Percentiles rank a stretch among this genome's conserved stretches.
Conservation (phyloP, 2,888 invertebrate genomes). For the Caenorhabditis japonica region DNA sequence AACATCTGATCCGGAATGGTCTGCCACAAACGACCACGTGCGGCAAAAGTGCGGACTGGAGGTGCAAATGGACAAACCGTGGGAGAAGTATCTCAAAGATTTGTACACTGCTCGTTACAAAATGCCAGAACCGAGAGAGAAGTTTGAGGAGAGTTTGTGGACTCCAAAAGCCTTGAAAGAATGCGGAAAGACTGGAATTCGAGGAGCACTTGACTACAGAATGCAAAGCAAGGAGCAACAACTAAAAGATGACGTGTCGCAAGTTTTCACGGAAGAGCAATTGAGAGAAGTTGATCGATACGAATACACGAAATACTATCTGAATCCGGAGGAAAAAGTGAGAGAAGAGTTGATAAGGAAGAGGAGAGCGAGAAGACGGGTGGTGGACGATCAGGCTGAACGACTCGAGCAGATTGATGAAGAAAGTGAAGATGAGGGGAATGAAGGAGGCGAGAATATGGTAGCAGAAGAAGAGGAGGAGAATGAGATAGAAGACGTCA, state of each 20-base stretch:
- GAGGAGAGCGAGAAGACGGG: background rate
- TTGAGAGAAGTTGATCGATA: background rate
- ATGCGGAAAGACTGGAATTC: background rate
- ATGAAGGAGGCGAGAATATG: slow-evolving; percentile 1
- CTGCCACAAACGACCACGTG: background rate
- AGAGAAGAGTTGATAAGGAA: background rate
- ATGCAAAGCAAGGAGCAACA: background rate
- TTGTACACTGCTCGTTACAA: background rate
- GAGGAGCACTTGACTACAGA: slow-evolving; percentile 4
- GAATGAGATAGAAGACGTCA: background rate
- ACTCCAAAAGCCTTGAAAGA: background rate
- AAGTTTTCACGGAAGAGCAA: background rate
- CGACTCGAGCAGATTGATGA: slow-evolving; percentile 1
- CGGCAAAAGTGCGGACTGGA: background rate
- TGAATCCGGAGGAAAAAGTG: background rate
- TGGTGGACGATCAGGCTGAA: background rate
- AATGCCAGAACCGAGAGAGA: background rate
- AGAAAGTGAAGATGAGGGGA: slow-evolving; percentile 14
- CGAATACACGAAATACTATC: background rate
- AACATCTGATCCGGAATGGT: background rate
- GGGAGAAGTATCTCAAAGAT: slow-evolving; percentile 2
- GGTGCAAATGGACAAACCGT: background rate
- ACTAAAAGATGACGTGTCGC: slow-evolving; percentile 1
- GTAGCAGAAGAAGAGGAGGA: slow-evolving; percentile 8
- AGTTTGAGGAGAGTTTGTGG: background rate